A percentile compares a stretch with the other conserved stretches of the same genome.
Evolutionary conservation across 2,888 invertebrate species (phyloP).

Genomic region (Keiferia lycopersicella): DNA sequence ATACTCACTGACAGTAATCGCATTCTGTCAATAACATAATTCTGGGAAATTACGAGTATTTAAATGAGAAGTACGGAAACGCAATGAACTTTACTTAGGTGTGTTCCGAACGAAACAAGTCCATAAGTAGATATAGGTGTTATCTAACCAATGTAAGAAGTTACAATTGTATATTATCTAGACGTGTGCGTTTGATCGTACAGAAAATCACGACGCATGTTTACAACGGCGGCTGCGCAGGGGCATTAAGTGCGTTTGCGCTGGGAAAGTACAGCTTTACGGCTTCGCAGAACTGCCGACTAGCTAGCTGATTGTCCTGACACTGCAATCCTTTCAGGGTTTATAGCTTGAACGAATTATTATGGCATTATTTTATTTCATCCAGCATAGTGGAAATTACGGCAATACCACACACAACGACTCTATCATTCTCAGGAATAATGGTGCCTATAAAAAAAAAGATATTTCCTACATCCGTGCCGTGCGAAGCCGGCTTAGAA

Average conservation of each 20-base stretch:
- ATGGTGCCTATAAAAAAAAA: too few relatives aligned
- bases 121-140: too few relatives aligned
- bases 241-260: slow-evolving; percentile 61
- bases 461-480: too few relatives aligned
- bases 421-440: background rate
- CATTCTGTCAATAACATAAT: too few relatives aligned
- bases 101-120: too few relatives aligned
- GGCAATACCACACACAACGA: background rate
- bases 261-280: slow-evolving; percentile 58
- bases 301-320: slow-evolving; percentile 39
- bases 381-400: background rate
- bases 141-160: too few relatives aligned
- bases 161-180: too few relatives aligned
- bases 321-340: slow-evolving; percentile 15
- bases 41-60: too few relatives aligned
- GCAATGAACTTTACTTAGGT: too few relatives aligned
- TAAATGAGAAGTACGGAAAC: too few relatives aligned
- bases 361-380: background rate
- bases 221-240: slow-evolving; percentile 53
- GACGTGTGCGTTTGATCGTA: background rate
- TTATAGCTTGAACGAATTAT: background rate
- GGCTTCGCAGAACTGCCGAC: slow-evolving; percentile 50
- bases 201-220: slow-evolving; percentile 28
- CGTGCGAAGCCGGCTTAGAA: too few relatives aligned
- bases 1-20: too few relatives aligned